Conservation (phyloP, 2,113 vertebrate genomes). For the Sinocyclocheilus grahami region DNA sequence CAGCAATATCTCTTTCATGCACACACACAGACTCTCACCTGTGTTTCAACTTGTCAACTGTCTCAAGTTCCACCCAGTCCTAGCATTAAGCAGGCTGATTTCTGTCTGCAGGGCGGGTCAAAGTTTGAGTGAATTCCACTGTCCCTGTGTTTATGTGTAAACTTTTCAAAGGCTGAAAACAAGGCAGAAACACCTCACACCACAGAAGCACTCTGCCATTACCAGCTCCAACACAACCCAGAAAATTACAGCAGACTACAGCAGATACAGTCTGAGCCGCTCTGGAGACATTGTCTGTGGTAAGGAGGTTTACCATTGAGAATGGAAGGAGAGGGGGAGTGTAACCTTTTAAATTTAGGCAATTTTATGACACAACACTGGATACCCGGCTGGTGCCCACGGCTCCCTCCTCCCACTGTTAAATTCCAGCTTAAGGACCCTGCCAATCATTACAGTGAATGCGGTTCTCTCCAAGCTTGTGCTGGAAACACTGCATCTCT, state of each 20-base stretch:
- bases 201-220: conserved; percentile 57
- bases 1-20: neutral
- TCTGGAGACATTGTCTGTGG: conserved; percentile 61
- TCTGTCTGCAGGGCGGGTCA: conserved; percentile 61
- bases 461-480: conserved; percentile 63
- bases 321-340: conserved; percentile 41
- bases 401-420: conserved; percentile 59
- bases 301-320: conserved; percentile 59
- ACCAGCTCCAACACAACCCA: conserved; percentile 65
- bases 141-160: conserved; percentile 59
- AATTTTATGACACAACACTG: conserved; percentile 53
- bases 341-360: conserved; percentile 30
- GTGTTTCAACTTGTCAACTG: conserved; percentile 61
- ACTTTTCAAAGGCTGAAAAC: conserved; percentile 56
- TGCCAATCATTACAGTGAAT: conserved; percentile 64
- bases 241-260: conserved; percentile 71
- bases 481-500: conserved; percentile 50
- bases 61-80: conserved; percentile 62
- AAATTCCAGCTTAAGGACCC: conserved; percentile 63
- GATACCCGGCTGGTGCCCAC: conserved; percentile 65
- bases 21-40: conserved; percentile 21
- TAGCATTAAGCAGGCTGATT: conserved; percentile 59
- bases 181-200: conserved; percentile 63
- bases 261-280: conserved; percentile 70
- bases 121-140: conserved; percentile 62